These are phyloP conservation scores for Onthophagus sagittarius DNA, from an alignment of 2,888 invertebrate genomes.

Conservation along the genomic window DNA sequence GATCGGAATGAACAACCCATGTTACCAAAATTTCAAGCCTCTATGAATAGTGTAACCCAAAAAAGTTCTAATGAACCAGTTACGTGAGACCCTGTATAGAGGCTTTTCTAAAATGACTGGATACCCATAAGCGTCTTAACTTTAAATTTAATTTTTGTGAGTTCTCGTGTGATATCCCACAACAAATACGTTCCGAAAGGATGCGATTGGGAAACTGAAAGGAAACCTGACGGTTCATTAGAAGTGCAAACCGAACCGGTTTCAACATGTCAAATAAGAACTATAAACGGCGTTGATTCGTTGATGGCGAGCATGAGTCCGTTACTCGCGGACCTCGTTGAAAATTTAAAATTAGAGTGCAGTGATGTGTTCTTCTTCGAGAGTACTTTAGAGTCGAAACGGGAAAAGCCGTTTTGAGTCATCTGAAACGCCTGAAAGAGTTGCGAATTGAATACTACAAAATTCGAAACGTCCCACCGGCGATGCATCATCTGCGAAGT, in stretches of 20 bases:
- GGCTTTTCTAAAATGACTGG: too few species aligned
- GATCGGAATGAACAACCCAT: too few species aligned
- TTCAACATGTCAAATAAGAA: slow-evolving; percentile 67
- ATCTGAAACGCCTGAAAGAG: slow-evolving; percentile 55
- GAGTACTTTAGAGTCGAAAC: slow-evolving; percentile 59
- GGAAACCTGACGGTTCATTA: too few species aligned
- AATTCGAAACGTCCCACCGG: slow-evolving; percentile 68
- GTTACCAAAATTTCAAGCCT: too few species aligned
- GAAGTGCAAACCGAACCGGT: slow-evolving; percentile 45
- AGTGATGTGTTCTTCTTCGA: slow-evolving; percentile 72
- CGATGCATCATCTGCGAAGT: slow-evolving; percentile 62
- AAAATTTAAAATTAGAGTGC: slow-evolving; percentile 66
- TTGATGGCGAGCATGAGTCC: slow-evolving; percentile 65
- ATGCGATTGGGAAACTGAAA: too few species aligned
- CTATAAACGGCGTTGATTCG: slow-evolving; percentile 65
- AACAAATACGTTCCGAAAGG: too few species aligned
- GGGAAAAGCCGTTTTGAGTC: slow-evolving; percentile 53
- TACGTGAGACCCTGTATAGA: too few species aligned
- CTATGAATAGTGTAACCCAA: too few species aligned
- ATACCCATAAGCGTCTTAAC: too few species aligned
- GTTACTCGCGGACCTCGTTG: slow-evolving; percentile 62
- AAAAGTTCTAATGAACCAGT: too few species aligned
- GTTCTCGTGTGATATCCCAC: too few species aligned
- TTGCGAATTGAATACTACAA: slow-evolving; percentile 73
- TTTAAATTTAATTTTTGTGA: too few species aligned